Conservation (phyloP, 2,113 vertebrate genomes). For the Solea senegalensis region DNA sequence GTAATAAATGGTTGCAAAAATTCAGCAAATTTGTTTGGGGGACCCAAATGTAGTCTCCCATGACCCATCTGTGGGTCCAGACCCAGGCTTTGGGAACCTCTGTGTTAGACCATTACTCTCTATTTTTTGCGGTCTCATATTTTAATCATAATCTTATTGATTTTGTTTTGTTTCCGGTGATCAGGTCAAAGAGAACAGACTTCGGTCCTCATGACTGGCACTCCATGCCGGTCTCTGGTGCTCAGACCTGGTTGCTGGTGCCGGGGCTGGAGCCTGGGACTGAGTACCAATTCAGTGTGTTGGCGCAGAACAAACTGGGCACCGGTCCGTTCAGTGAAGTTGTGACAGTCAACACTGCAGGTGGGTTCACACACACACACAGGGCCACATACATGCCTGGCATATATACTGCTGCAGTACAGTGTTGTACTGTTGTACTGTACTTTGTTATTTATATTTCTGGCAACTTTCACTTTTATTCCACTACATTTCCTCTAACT, state of each 20-base stretch:
- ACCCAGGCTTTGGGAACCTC: too few relatives aligned
- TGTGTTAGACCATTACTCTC: too few relatives aligned
- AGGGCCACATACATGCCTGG: too few relatives aligned
- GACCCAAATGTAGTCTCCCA: too few relatives aligned
- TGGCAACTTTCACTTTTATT: too few relatives aligned
- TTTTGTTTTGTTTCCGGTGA: conserved; percentile 14
- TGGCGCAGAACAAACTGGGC: conserved; percentile 98
- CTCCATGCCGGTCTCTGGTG: conserved; percentile 90
- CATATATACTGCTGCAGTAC: too few relatives aligned
- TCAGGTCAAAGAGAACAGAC: conserved; percentile 95
- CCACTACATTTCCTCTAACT: too few relatives aligned
- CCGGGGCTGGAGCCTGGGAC: conserved; percentile 94
- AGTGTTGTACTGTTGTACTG: too few relatives aligned
- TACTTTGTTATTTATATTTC: too few relatives aligned
- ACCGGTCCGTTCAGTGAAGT: conserved; percentile 99
- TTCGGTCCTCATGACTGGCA: conserved; percentile 98
- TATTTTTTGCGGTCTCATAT: background rate
- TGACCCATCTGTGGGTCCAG: too few relatives aligned
- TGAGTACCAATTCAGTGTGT: conserved; percentile 98
- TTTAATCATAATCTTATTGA: background rate
- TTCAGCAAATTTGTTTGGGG: too few relatives aligned
- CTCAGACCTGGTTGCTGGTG: conserved; percentile 92
- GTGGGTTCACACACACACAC: conserved; percentile 75
- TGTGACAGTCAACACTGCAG: conserved; percentile 98
- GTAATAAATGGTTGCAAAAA: too few relatives aligned